Conservation (phyloP, 2,888 invertebrate genomes). For the Ochropleura plecta region DNA sequence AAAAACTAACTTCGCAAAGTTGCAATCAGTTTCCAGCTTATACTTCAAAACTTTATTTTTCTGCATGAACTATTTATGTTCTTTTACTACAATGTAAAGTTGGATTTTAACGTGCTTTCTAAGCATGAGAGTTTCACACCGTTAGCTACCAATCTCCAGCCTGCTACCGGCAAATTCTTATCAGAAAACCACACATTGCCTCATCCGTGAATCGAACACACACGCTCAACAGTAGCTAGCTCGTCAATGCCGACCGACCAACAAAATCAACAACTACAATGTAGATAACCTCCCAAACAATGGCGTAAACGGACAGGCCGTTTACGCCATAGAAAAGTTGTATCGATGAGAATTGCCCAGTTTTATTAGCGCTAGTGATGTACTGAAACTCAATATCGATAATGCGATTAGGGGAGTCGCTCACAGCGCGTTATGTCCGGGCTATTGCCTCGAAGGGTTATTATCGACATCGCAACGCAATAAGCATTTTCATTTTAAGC, state of each 20-base stretch:
- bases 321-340: not conserved
- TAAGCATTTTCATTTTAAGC: slow-evolving; percentile 59
- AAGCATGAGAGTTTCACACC: no score
- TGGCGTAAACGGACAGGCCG: no score
- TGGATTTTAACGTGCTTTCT: not conserved
- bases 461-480: slow-evolving; percentile 53
- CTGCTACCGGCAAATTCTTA: no score
- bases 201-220: not conserved
- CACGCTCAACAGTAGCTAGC: not conserved
- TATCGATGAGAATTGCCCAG: slow-evolving; percentile 23
- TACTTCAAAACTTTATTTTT: slow-evolving; percentile 5
- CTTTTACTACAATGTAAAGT: not conserved
- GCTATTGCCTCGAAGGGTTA: slow-evolving; percentile 56
- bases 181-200: not conserved
- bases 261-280: not conserved
- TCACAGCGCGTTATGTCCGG: slow-evolving; percentile 47
- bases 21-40: slow-evolving; percentile 12
- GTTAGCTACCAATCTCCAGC: not conserved
- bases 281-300: not conserved
- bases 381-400: slow-evolving; percentile 59
- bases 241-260: not conserved
- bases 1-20: slow-evolving; percentile 24
- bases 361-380: slow-evolving; percentile 47
- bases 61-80: not conserved
- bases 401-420: slow-evolving; percentile 58